Evolutionary conservation across 2,797 vertebrate species (phyloP).

Genomic region (Gobio occitaniae): DNA sequence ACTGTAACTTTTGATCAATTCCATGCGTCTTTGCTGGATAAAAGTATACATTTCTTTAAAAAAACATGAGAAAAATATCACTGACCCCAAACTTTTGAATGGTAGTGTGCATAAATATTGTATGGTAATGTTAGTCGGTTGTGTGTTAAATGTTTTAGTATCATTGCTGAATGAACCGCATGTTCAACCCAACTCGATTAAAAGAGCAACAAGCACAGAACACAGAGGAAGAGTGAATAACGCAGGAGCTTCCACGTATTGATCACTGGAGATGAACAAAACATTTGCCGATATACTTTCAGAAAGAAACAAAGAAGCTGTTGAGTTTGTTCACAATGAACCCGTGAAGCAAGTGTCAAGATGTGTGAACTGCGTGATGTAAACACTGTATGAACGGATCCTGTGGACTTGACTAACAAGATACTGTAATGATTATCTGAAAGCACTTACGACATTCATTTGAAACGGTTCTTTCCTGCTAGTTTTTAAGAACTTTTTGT

Average conservation of each 20-base stretch:
- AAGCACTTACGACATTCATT: constrained; percentile 7
- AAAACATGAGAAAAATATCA: neutral
- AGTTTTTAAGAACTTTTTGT: neutral
- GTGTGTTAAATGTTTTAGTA: constrained; percentile 1
- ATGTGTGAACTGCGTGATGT: constrained; percentile 6
- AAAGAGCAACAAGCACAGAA: neutral
- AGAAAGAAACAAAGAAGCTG: constrained; percentile 19
- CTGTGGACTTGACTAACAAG: neutral
- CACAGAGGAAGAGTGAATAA: neutral
- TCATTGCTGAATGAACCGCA: neutral
- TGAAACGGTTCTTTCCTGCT: neutral
- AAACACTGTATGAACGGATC: neutral
- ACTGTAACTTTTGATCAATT: neutral
- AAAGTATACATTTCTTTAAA: neutral
- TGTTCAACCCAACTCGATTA: neutral
- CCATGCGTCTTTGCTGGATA: neutral
- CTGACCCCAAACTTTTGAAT: neutral
- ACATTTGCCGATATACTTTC: neutral
- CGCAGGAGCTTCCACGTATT: neutral
- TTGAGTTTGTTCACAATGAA: constrained; percentile 7
- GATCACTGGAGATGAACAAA: constrained; percentile 34
- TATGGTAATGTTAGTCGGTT: neutral
- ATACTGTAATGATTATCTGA: constrained; percentile 21
- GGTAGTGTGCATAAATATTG: neutral
- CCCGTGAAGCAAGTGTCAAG: constrained; percentile 6